phyloP scores from a whole-genome alignment of 2,113 vertebrate genomes.

The Pteronura brasiliensis region DNA sequence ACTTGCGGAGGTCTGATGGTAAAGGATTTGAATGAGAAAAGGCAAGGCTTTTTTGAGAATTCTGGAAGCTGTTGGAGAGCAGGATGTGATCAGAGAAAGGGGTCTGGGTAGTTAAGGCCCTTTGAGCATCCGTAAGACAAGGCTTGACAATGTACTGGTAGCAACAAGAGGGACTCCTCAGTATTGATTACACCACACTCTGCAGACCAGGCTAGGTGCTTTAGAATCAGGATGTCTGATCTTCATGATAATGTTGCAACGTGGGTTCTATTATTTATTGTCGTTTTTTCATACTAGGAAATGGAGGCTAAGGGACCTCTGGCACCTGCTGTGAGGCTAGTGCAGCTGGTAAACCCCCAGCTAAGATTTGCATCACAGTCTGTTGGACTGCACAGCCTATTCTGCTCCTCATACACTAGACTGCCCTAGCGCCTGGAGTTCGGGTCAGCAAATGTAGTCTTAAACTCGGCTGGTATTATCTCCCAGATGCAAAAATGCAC shows the following conservation, averaged over 20 bases:
- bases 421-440: neutral
- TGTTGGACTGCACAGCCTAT: neutral
- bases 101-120: neutral
- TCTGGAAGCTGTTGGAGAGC: neutral
- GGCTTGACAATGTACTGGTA: neutral
- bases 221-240: neutral
- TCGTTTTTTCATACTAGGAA: neutral
- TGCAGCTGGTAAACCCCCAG: neutral
- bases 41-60: neutral
- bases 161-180: neutral
- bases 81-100: neutral
- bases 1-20: conserved; percentile 2
- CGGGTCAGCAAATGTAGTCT: neutral
- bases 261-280: neutral
- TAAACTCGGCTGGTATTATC: neutral
- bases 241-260: neutral
- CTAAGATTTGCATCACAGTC: neutral
- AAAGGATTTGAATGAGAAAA: conserved; percentile 30
- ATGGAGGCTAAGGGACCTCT: neutral
- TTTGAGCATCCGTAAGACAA: neutral
- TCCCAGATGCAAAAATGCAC: neutral
- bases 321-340: neutral
- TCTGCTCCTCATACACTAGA: neutral
- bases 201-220: neutral
- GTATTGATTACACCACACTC: neutral